Evolutionary conservation across 2,113 vertebrate genomes (phyloP), one percentile per base, ranked within the genome.

Genomic region (Lasiurus cinereus): DNA sequence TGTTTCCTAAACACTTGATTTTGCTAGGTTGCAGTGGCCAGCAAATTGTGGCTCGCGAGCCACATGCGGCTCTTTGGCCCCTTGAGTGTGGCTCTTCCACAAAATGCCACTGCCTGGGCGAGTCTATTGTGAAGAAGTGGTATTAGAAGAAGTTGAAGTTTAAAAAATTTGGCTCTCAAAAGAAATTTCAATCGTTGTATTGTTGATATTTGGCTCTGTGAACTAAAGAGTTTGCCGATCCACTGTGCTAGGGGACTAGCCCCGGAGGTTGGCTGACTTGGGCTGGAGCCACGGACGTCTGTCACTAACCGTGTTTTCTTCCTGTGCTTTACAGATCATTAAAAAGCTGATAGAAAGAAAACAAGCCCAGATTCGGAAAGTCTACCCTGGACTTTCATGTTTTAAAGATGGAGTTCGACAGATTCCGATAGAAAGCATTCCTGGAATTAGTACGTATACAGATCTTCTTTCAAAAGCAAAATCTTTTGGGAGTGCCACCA

Each of bases 271-370:
- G 46, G 7, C 69, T 56, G 56, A 73, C 59, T 83, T 73, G 22
- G 36, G 5, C 73, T 36, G 11, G 62, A 14, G 36, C 11, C 48
- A 11, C 21, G n/a, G 83, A 33, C 43, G 48, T 84, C 52, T 62
- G 84, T 52, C 79, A 46, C 82, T 94, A 48, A 96, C 48, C 9
- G 3, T 1, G 19, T 77, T 95, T 96, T 95, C 66, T 72, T 96
- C 64, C 33, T 97, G 0, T 97, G 8, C 83, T 98, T 96, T 98
- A 80, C 98, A 99, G 99, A 99, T 99, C 89, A 99, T 99, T 96
- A 99, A 99, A 97, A 99, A 99, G 97, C 98, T 99, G 97, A 99
- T 99, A 46, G 99, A 99, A 98, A 98, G 99, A 95, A 99, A 99
- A 95, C 99, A 99, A 98, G 99, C 99, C 91, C 99, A 99, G 98